Evolutionary conservation across 2,888 invertebrate species (phyloP).

Genomic region (Onchidella celtica): DNA sequence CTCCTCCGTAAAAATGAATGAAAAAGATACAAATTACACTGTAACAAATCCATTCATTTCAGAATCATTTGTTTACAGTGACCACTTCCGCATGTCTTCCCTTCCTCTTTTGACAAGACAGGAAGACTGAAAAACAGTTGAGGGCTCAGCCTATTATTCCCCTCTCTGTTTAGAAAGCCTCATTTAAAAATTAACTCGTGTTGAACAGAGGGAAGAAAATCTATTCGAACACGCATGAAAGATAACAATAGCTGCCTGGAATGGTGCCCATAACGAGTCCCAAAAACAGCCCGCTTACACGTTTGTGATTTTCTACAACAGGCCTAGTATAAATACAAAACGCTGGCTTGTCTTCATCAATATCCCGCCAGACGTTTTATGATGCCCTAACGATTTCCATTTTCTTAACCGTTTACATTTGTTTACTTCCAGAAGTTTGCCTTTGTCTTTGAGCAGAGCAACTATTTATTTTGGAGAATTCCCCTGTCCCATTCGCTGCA

Average conservation of each 20-base stretch:
- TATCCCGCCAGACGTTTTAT: slow-evolving; percentile 32
- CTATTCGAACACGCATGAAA: too few species aligned
- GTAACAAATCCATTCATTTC: too few species aligned
- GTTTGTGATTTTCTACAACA: slow-evolving; percentile 24
- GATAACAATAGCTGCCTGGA: background rate
- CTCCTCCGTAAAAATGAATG: too few species aligned
- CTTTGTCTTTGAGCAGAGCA: slow-evolving; percentile 42
- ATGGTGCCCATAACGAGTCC: background rate
- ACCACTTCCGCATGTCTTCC: too few species aligned
- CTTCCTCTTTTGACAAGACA: too few species aligned
- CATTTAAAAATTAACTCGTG: too few species aligned
- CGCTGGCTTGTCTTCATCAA: slow-evolving; percentile 26
- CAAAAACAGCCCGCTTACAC: background rate
- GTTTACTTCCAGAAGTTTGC: slow-evolving; percentile 32
- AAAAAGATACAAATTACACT: too few species aligned
- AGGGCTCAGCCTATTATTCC: too few species aligned
- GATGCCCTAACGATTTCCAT: slow-evolving; percentile 39
- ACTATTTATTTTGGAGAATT: slow-evolving; percentile 40
- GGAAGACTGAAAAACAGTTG: too few species aligned
- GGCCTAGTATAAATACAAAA: slow-evolving; percentile 23
- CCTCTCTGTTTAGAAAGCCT: too few species aligned
- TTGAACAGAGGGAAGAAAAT: too few species aligned
- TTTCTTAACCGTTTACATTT: slow-evolving; percentile 24
- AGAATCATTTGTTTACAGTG: too few species aligned
- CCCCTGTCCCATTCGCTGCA: slow-evolving; percentile 14